A percentile compares a stretch with the other conserved stretches of the same genome.
Evolutionary conservation across 2,888 invertebrate genomes (phyloP).

Genomic region (Nomada fabriciana): DNA sequence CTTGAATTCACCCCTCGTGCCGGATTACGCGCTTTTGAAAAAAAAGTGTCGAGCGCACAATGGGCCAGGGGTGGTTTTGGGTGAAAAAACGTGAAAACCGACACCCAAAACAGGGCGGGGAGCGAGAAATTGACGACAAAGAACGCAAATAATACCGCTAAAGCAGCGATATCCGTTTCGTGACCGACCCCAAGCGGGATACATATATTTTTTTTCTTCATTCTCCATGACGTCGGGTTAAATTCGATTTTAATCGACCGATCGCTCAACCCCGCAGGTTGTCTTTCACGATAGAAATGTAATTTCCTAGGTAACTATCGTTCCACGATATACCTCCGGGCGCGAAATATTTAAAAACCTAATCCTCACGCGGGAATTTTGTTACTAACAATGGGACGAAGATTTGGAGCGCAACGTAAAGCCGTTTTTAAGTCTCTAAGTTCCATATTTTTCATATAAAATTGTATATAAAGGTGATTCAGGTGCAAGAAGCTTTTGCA

Average conservation of each 20-base stretch:
- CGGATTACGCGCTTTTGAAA: constrained; percentile 82
- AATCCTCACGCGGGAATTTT: neutral
- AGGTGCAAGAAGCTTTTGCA: neutral
- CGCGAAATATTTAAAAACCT: neutral
- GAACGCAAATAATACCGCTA: constrained; percentile 80
- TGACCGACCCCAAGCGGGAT: constrained; percentile 56
- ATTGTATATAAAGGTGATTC: neutral
- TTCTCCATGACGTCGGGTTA: constrained; percentile 41
- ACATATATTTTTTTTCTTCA: constrained; percentile 59
- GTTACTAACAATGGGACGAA: neutral
- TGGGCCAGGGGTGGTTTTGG: constrained; percentile 81
- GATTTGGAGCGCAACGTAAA: neutral
- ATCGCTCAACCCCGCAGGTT: constrained; percentile 62
- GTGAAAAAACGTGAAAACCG: constrained; percentile 84
- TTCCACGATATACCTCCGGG: neutral
- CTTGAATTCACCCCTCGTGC: constrained; percentile 78
- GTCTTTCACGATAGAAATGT: constrained; percentile 1
- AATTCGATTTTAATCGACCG: constrained; percentile 72
- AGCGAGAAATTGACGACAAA: constrained; percentile 83
- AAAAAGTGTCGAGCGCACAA: constrained; percentile 77
- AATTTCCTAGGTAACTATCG: neutral
- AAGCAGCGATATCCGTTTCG: constrained; percentile 81
- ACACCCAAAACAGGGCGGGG: constrained; percentile 83
- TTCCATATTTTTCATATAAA: too few relatives aligned
- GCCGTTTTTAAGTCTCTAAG: neutral